Conservation (phyloP, 2,113 vertebrate species). For the Corynorhinus townsendii region DNA sequence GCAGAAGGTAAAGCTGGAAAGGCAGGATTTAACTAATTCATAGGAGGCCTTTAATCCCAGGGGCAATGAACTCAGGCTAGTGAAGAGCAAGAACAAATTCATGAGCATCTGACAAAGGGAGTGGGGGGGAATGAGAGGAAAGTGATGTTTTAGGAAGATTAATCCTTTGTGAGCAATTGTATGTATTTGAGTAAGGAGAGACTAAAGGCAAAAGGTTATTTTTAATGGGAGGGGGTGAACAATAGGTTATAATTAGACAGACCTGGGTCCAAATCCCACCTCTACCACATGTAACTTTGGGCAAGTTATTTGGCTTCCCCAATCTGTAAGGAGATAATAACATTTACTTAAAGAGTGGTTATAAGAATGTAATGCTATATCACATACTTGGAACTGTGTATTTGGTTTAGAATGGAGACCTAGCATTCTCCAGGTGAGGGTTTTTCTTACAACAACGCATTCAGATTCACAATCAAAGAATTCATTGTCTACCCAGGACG, state of each 20-base stretch:
- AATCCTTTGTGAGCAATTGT: not conserved
- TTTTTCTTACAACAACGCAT: not conserved
- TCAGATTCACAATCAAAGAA: not conserved
- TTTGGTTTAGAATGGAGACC: not conserved
- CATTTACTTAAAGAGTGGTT: not conserved
- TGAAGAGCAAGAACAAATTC: not conserved
- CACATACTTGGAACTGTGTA: not conserved
- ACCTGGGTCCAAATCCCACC: not conserved
- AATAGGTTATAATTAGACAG: not conserved
- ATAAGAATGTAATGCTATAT: not conserved
- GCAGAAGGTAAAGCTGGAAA: not conserved
- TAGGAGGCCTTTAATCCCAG: not conserved
- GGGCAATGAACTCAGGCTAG: not conserved
- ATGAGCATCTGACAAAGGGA: not conserved
- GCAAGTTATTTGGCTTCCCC: not conserved
- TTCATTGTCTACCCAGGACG: not conserved
- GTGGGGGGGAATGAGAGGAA: not conserved
- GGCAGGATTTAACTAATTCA: not conserved
- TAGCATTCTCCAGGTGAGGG: not conserved
- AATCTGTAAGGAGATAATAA: conserved; percentile 3
- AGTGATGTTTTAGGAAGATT: not conserved
- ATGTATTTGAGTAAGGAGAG: not conserved
- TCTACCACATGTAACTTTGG: not conserved
- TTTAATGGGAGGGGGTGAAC: not conserved
- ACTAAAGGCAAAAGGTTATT: not conserved